A percentile compares a stretch with the other conserved stretches of the same genome.
Evolutionary conservation across 2,113 vertebrate genomes (phyloP).

Genomic region (Ciconia maguari): DNA sequence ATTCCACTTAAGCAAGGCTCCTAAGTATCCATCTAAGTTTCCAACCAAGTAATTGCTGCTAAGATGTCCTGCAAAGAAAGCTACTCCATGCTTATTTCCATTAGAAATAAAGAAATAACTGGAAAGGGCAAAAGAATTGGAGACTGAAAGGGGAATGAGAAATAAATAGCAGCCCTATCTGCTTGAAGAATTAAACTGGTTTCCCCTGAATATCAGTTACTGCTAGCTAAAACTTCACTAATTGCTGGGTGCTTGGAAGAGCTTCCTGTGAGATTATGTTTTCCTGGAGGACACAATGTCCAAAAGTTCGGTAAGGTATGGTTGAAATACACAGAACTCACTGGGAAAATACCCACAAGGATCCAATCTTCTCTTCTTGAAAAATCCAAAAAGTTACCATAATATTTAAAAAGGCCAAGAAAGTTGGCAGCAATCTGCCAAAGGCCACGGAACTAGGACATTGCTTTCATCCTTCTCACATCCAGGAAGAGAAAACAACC

Average conservation of each 20-base stretch:
- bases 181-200: neutral
- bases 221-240: neutral
- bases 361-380: neutral
- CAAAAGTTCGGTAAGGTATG: neutral
- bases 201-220: neutral
- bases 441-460: neutral
- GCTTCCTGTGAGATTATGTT: neutral
- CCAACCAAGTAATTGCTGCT: conserved; percentile 59
- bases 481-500: neutral
- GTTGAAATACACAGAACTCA: neutral
- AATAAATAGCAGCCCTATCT: neutral
- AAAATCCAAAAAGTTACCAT: neutral
- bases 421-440: neutral
- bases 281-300: neutral
- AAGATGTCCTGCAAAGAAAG: conserved; percentile 49
- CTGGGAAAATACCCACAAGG: neutral
- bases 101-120: conserved; percentile 35
- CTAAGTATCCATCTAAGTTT: conserved; percentile 62
- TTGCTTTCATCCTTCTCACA: neutral
- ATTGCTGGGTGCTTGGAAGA: neutral
- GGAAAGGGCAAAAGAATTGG: neutral
- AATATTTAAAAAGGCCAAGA: neutral
- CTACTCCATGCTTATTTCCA: conserved; percentile 52
- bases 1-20: conserved; percentile 65
- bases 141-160: neutral